Evolutionary conservation across 2,113 vertebrate genomes (phyloP).

Genomic region (Ornithorhynchus anatinus): DNA sequence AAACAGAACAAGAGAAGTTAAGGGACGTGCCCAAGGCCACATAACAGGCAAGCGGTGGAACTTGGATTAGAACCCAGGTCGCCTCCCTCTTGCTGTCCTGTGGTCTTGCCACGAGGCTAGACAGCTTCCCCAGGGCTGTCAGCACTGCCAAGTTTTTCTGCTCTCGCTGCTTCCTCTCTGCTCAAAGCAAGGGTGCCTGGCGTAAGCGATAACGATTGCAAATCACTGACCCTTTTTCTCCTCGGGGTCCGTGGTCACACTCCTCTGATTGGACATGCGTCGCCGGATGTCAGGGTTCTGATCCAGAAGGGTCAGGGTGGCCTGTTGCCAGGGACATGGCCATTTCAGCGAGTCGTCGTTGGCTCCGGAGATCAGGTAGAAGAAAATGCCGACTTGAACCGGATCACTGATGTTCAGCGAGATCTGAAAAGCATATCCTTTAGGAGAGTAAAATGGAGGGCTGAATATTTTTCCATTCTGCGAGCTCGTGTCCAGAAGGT

Average conservation of each 20-base stretch:
- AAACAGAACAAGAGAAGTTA: not conserved
- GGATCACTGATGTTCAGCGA: conserved; percentile 53
- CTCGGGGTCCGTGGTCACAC: conserved; percentile 82
- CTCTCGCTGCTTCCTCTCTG: not conserved
- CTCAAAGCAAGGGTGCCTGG: not conserved
- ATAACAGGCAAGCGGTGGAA: not conserved
- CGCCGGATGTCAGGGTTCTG: conserved; percentile 85
- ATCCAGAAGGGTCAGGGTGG: conserved; percentile 81
- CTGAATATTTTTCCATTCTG: conserved; percentile 66
- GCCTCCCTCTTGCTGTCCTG: too few relatives aligned
- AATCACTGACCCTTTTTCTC: conserved; percentile 65
- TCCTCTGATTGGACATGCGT: conserved; percentile 83
- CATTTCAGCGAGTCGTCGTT: conserved; percentile 80
- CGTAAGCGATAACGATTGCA: not conserved
- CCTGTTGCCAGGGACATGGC: conserved; percentile 89
- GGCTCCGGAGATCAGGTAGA: conserved; percentile 81
- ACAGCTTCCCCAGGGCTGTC: not conserved
- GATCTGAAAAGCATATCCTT: conserved; percentile 90
- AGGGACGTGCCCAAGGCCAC: not conserved
- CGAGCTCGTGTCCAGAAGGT: conserved; percentile 66
- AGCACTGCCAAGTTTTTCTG: not conserved
- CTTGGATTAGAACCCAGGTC: not conserved
- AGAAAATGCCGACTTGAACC: conserved; percentile 71
- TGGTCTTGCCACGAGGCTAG: not conserved
- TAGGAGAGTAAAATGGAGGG: conserved; percentile 80